Conservation (phyloP, 2,113 vertebrate genomes). For the Struthidea cinerea region DNA sequence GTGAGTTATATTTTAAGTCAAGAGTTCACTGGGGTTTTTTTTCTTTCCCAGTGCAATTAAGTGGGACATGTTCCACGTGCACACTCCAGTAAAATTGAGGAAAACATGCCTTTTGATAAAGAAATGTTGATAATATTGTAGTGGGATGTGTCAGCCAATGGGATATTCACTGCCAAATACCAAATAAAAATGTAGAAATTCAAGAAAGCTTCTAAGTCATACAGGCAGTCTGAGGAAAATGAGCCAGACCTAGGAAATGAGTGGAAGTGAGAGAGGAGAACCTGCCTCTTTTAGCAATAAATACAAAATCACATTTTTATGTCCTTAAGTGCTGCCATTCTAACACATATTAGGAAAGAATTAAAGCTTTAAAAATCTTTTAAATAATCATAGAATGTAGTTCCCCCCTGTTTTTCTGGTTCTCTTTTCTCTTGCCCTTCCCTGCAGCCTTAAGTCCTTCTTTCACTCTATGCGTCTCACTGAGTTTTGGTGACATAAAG, state of each 20-base stretch:
- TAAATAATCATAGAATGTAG: background rate
- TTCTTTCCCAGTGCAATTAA: constrained; percentile 15
- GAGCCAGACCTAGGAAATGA: background rate
- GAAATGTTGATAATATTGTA: background rate
- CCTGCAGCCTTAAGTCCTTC: background rate
- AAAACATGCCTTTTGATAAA: background rate
- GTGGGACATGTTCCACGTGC: background rate
- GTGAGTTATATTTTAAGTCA: constrained; percentile 9
- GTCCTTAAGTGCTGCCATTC: background rate
- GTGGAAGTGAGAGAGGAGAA: background rate
- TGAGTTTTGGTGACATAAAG: background rate
- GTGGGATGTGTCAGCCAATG: background rate
- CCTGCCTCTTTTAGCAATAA: background rate
- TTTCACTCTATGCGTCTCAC: background rate
- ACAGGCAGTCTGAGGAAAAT: background rate
- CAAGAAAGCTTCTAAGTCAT: background rate
- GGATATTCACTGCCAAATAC: background rate
- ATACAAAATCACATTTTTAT: background rate
- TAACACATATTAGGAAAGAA: background rate
- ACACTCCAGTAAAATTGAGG: background rate
- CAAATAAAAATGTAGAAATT: background rate
- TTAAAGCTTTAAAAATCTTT: background rate
- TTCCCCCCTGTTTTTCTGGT: background rate
- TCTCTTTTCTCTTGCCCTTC: background rate
- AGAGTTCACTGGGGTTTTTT: background rate